These are phyloP conservation scores for Syngnathus rostellatus DNA, from an alignment of 2,797 vertebrate species.

Conservation along the genomic window DNA sequence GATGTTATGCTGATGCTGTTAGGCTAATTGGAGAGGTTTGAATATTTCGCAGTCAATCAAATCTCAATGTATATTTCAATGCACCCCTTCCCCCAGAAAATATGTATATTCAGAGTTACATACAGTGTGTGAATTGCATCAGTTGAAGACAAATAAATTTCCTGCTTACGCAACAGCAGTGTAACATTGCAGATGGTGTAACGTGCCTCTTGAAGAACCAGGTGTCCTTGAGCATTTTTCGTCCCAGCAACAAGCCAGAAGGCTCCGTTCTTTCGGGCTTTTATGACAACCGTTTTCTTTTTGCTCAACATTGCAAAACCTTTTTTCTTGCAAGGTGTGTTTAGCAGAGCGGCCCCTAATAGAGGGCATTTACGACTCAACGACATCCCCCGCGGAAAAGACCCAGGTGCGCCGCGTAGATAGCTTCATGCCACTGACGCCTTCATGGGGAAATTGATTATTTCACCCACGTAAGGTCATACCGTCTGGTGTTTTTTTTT, in stretches of 20 bases:
- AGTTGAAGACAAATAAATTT: neutral
- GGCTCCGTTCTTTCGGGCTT: neutral
- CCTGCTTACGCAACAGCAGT: constrained; percentile 17
- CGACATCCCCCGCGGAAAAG: constrained; percentile 36
- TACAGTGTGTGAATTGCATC: neutral
- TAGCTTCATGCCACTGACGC: constrained; percentile 41
- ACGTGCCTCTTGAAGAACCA: constrained; percentile 34
- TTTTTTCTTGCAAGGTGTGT: constrained; percentile 19
- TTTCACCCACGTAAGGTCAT: constrained; percentile 52
- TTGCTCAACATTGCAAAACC: constrained; percentile 27
- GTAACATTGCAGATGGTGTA: constrained; percentile 27
- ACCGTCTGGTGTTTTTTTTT: constrained; percentile 29
- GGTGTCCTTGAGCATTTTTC: constrained; percentile 56
- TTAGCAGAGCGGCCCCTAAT: constrained; percentile 29
- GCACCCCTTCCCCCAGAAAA: neutral
- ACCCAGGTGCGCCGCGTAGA: constrained; percentile 36
- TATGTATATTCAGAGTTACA: neutral
- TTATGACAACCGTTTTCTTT: constrained; percentile 15
- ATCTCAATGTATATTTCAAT: constrained; percentile 17
- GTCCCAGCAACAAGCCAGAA: constrained; percentile 3
- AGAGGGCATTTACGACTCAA: constrained; percentile 31
- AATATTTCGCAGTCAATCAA: constrained; percentile 32
- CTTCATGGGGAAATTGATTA: constrained; percentile 51
- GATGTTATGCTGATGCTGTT: constrained; percentile 31
- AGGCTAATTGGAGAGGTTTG: constrained; percentile 33